Evolutionary conservation across 2,113 vertebrate genomes (phyloP).

Genomic region (Poeciliopsis prolifica): DNA sequence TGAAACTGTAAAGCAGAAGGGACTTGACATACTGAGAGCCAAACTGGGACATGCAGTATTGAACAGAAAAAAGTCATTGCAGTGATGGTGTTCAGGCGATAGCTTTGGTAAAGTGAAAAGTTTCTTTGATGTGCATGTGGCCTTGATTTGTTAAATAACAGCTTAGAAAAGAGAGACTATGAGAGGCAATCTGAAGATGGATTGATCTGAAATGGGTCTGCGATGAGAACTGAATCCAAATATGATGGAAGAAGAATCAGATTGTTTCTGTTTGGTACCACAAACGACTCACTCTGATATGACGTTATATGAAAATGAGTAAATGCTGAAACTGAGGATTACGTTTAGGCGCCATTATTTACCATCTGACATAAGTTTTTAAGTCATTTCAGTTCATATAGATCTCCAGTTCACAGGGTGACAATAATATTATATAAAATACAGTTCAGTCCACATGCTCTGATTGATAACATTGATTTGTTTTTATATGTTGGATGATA

Average conservation of each 20-base stretch:
- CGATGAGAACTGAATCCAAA: conserved; percentile 3
- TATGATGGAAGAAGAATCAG: not conserved
- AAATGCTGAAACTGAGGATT: not conserved
- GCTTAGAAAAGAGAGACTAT: conserved; percentile 10
- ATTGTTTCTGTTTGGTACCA: too few relatives aligned
- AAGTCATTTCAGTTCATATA: too few relatives aligned
- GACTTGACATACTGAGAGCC: conserved; percentile 38
- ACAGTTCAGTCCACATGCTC: too few relatives aligned
- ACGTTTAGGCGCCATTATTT: too few relatives aligned
- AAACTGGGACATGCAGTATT: conserved; percentile 20
- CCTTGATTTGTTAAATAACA: not conserved
- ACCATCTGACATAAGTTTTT: too few relatives aligned
- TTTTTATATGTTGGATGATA: too few relatives aligned
- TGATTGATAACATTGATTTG: too few relatives aligned
- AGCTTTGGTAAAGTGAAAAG: not conserved
- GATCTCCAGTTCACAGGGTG: too few relatives aligned
- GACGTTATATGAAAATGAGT: not conserved
- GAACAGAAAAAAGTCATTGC: conserved; percentile 30
- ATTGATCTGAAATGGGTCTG: conserved; percentile 7
- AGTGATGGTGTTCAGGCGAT: conserved; percentile 6
- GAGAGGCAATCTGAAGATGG: conserved; percentile 12
- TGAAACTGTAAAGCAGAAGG: conserved; percentile 56
- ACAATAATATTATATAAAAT: too few relatives aligned
- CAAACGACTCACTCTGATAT: not conserved
- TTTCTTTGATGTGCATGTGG: not conserved